phyloP scores from a whole-genome alignment of 2,888 invertebrate species.

The Leptinotarsa rubiginosa region DNA sequence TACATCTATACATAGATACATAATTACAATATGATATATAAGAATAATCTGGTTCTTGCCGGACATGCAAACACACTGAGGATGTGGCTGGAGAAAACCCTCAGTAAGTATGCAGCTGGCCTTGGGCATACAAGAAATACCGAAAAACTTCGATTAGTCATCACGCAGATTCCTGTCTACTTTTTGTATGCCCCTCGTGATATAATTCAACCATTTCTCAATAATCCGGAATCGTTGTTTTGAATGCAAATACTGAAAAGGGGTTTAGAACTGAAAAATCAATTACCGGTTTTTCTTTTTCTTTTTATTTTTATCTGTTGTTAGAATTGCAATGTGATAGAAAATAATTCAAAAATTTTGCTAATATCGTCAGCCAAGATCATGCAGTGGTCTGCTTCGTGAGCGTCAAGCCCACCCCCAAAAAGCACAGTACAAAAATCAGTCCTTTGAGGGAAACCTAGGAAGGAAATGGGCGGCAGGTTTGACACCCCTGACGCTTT shows the following conservation, averaged over 20 bases:
- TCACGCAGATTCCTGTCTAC: background rate
- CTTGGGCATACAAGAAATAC: constrained; percentile 23
- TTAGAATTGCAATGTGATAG: background rate
- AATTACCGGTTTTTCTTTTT: background rate
- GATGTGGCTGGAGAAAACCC: constrained; percentile 81
- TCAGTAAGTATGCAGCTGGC: constrained; percentile 74
- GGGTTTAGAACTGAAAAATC: too few relatives aligned
- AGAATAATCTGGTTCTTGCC: constrained; percentile 47
- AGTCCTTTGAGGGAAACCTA: constrained; percentile 45
- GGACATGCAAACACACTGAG: constrained; percentile 72
- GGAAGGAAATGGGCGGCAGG: constrained; percentile 22
- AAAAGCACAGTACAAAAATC: constrained; percentile 45
- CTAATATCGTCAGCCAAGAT: constrained; percentile 40
- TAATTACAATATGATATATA: constrained; percentile 59
- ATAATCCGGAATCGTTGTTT: constrained; percentile 1
- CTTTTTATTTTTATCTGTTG: constrained; percentile 1
- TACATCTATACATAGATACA: constrained; percentile 64
- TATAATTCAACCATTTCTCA: background rate
- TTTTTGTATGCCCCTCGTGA: constrained; percentile 19
- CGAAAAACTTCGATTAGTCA: background rate
- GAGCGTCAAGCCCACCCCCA: constrained; percentile 40
- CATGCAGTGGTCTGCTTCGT: constrained; percentile 44
- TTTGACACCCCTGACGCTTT: constrained; percentile 39
- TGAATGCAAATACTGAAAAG: background rate
- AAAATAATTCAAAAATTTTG: background rate